phyloP scores from a whole-genome alignment of 2,888 invertebrate species.

The Pinctada fucata region DNA sequence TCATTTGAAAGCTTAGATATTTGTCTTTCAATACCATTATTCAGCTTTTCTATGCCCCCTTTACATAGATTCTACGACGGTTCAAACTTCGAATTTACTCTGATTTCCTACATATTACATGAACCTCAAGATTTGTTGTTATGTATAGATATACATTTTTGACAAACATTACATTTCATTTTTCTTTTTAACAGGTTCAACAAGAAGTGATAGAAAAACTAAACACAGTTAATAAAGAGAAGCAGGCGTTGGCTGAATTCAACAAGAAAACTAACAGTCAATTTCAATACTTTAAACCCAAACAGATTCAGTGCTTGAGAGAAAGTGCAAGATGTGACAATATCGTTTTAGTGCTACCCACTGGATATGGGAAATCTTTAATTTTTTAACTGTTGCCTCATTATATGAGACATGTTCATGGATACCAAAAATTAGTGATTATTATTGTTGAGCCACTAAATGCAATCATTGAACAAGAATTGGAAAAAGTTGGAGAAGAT shows the following conservation, averaged over 20 bases:
- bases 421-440: background rate
- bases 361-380: slow-evolving; percentile 14
- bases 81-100: too few relatives aligned
- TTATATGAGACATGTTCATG: background rate
- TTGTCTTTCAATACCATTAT: too few relatives aligned
- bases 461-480: slow-evolving; percentile 13
- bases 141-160: too few relatives aligned
- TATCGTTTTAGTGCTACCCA: background rate
- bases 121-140: too few relatives aligned
- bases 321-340: background rate
- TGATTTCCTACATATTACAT: too few relatives aligned
- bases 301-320: background rate
- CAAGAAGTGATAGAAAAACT: too few relatives aligned
- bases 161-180: too few relatives aligned
- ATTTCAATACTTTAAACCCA: background rate
- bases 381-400: background rate
- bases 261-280: background rate
- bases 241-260: background rate
- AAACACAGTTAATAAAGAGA: too few relatives aligned
- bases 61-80: too few relatives aligned
- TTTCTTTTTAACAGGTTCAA: too few relatives aligned
- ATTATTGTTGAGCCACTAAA: slow-evolving; percentile 7
- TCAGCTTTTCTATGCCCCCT: too few relatives aligned
- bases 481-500: background rate
- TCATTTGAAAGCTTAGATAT: too few relatives aligned